phyloP scores from a whole-genome alignment of 2,888 invertebrate genomes.

The Archips xylosteana region DNA sequence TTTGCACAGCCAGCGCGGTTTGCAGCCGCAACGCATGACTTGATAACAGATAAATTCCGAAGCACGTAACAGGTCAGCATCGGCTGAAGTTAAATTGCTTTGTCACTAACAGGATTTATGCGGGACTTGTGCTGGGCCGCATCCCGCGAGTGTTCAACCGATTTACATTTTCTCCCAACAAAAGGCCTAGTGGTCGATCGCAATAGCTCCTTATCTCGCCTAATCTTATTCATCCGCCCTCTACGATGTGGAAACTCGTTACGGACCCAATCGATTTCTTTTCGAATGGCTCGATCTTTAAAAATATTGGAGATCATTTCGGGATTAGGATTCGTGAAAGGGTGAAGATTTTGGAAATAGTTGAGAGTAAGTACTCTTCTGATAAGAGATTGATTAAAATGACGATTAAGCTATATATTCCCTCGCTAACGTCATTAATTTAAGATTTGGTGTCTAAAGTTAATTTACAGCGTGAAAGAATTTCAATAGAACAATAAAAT shows the following conservation, averaged over 20 bases:
- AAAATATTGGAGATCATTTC: conserved; percentile 46
- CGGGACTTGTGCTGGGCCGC: conserved; percentile 28
- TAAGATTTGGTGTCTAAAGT: no score
- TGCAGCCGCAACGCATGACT: conserved; percentile 43
- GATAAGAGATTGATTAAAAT: neutral
- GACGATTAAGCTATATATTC: neutral
- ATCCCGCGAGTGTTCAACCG: conserved; percentile 44
- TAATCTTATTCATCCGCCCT: conserved; percentile 65
- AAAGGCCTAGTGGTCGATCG: conserved; percentile 57
- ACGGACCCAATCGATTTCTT: conserved; percentile 54
- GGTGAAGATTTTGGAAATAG: conserved; percentile 6
- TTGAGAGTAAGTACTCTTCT: neutral
- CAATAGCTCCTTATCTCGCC: conserved; percentile 60
- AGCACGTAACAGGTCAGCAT: conserved; percentile 56
- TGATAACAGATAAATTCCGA: conserved; percentile 50
- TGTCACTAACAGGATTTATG: conserved; percentile 63
- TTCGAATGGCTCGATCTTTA: conserved; percentile 46
- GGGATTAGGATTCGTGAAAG: conserved; percentile 8
- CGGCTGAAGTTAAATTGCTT: conserved; percentile 66
- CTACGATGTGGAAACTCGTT: conserved; percentile 60
- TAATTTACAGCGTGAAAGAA: no score
- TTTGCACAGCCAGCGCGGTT: conserved; percentile 33
- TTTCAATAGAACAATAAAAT: no score
- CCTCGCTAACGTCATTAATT: neutral
- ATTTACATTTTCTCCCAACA: conserved; percentile 67